Base-by-base conservation (phyloP, 2,888 invertebrate species). In the Patella depressa region DNA sequence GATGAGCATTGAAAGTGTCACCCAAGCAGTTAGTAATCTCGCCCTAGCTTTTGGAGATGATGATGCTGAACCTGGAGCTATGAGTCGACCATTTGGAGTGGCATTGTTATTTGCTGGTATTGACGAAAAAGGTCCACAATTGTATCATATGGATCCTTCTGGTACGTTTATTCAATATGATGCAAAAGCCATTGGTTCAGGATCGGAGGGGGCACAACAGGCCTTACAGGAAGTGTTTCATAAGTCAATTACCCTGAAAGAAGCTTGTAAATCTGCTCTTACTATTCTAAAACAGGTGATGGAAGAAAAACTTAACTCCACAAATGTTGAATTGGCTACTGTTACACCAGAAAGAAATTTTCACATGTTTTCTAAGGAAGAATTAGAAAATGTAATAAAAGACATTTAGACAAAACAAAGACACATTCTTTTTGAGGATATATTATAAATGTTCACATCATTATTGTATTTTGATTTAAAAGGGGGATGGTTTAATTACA, bases 31-130 rank as follows among this genome's bases (percentile, higher is more conserved):
- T 1, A 98, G 99, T 70, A 98, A 99, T 92, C 93, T 99, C 86
- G 99, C 99, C n/a, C 97, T 99, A 89, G 97, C 98, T 90, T 99
- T 99, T 93, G 99, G 99, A 15, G 99, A 99, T 91, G 98, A 98
- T 84, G 98, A 98, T 90, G 96, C 96, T 88, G 97, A 98, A 92
- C 92, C 92, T 54, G 92, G 93, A 79, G 93, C 93, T 17, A 94
- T 93, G 97, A 98, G 98, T 77, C 94, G 99, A 80, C 99, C 99
- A 4, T 99, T 99, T 93, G 99, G 99, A 81, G 99, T 99, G 24
- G 99, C 99, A 29, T 96, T 99, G 90, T 94, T 99, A 87, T 98
- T 99, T 93, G 99, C 98, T 85, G 94, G 95, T 54, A 92, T 96
- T 88, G 99, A 99, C 91, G 96, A 96, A 88, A 96, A 96, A 88